Percentiles rank a stretch among this genome's conserved stretches.
Evolutionary conservation across 2,113 vertebrate genomes (phyloP).

Genomic region (Chaetura pelagica): DNA sequence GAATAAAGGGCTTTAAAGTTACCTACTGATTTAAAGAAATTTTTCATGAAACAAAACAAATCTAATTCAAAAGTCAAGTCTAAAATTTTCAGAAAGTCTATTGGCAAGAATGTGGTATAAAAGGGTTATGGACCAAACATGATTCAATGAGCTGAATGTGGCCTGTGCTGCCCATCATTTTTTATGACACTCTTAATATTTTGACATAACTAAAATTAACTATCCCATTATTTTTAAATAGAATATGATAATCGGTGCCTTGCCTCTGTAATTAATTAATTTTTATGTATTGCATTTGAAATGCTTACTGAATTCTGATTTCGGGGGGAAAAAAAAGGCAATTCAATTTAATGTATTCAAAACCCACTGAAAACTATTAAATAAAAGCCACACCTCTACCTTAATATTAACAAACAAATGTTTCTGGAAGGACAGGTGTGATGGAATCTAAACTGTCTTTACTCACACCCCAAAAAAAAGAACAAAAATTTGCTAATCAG

Average conservation of each 20-base stretch:
- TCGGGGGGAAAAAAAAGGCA: not conserved
- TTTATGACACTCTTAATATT: not conserved
- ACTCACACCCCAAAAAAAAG: not conserved
- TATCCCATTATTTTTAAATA: not conserved
- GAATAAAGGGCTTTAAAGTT: not conserved
- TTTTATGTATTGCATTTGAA: not conserved
- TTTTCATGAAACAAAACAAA: not conserved
- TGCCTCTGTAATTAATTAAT: not conserved
- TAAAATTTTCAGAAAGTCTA: not conserved
- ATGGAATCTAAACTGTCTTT: not conserved
- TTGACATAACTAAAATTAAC: not conserved
- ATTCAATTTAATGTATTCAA: not conserved
- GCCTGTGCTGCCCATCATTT: not conserved
- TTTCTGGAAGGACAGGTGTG: not conserved
- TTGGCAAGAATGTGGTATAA: not conserved
- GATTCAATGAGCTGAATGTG: not conserved
- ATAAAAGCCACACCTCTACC: rapidly evolving
- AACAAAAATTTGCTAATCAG: not conserved
- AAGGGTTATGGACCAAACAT: not conserved
- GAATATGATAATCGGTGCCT: not conserved
- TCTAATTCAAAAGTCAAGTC: not conserved
- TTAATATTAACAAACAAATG: not conserved
- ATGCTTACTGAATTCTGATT: not conserved
- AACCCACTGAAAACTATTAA: not conserved
- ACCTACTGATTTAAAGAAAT: not conserved